Evolutionary conservation across 2,888 invertebrate species (phyloP), one percentile per base, ranked within the genome.

Genomic region (Sinodicranocentrus sp.): DNA sequence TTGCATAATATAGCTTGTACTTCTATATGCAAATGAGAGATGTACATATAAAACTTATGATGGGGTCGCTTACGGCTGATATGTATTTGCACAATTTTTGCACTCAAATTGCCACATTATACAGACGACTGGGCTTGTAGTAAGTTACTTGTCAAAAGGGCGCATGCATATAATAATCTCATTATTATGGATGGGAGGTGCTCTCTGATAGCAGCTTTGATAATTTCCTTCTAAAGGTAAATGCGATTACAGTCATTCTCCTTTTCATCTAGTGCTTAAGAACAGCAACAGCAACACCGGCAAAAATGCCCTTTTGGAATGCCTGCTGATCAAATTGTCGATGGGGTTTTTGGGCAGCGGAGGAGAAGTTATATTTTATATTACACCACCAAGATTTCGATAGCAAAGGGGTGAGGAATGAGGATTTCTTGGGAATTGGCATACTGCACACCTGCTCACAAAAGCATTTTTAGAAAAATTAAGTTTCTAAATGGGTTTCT

Each of bases 181-280:
- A 79, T 79, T 79, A 71, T 73, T 73, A 67, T 80, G 72, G 57
- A 80, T 80, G 80, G 80, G 80, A 80, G 80, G 80, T 80, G 67
- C 67, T 80, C 72, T 25, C 67, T 73, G 72, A 73, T 72, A 63
- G 63, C 65, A 63, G 17, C 52, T 44, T 23, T 63, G 79, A 79
- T 79, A 79, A 79, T 44, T 77, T 68, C 59, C 39, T 19, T 78
- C 33, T 67, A 78, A 63, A 44, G 61, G 57, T 70, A 77, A 63
- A 75, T 33, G 26, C 52, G 33, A 77, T 77, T 77, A 77, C 39
- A 43, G 23, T 48, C 33, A 43, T 21, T 48, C 48, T 44, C 23
- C 48, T 15, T 44, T n/a, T 26, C 26, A 1, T 44, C 13, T 68
- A n/a, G n/a, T n/a, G n/a, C n/a, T n/a, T n/a, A n/a, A n/a, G n/a